phyloP scores from a whole-genome alignment of 1,140 invertebrate genomes.

The Mamestra configurata region DNA sequence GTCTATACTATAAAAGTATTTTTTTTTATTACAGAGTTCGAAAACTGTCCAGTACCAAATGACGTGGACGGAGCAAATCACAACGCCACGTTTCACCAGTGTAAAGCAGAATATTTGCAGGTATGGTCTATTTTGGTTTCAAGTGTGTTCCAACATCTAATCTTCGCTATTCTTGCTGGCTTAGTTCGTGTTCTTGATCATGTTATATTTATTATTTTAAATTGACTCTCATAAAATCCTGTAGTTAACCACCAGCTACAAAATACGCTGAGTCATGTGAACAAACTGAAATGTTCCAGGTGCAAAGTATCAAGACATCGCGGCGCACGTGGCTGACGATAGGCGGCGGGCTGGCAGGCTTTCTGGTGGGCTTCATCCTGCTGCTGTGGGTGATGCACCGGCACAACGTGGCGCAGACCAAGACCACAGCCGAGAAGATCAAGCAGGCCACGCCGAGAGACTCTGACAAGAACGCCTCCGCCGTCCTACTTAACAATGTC shows the following conservation, averaged over 20 bases:
- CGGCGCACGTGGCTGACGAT: slow-evolving; percentile 85
- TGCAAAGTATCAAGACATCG: slow-evolving; percentile 69
- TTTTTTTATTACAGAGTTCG: slow-evolving; percentile 73
- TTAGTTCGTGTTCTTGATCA: too few relatives aligned
- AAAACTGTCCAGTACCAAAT: slow-evolving; percentile 66
- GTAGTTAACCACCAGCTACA: not conserved
- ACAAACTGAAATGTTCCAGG: slow-evolving; percentile 56
- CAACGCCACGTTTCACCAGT: slow-evolving; percentile 69
- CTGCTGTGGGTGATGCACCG: slow-evolving; percentile 84
- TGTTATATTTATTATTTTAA: too few relatives aligned
- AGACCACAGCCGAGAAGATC: slow-evolving; percentile 70
- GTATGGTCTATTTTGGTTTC: slow-evolving; percentile 53
- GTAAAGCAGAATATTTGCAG: slow-evolving; percentile 70
- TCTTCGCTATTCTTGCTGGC: too few relatives aligned
- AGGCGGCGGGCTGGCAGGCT: slow-evolving; percentile 78
- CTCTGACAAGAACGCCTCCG: slow-evolving; percentile 66
- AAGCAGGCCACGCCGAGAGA: slow-evolving; percentile 64
- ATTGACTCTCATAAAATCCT: not conserved
- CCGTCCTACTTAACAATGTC: slow-evolving; percentile 70
- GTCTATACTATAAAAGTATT: not conserved
- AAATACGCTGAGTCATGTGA: not conserved
- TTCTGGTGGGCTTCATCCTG: slow-evolving; percentile 83
- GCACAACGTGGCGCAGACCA: slow-evolving; percentile 84
- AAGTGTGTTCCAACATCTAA: too few relatives aligned
- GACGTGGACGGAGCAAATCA: slow-evolving; percentile 61